phyloP scores from a whole-genome alignment of 2,888 invertebrate species.

The Drosophila austrosaltans region DNA sequence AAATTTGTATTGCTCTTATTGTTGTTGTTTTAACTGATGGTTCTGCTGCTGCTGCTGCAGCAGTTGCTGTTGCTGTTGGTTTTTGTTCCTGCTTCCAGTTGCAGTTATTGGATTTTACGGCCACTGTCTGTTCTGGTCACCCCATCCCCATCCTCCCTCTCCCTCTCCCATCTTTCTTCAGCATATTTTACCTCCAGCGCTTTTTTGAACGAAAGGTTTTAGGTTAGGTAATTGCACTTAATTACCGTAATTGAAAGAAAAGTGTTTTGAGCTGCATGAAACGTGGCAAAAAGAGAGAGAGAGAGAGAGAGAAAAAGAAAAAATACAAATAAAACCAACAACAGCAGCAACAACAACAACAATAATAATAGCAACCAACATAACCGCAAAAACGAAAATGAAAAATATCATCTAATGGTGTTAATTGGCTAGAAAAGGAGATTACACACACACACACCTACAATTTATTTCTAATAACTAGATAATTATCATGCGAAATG shows the following conservation, averaged over 20 bases:
- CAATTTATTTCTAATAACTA: constrained; percentile 9
- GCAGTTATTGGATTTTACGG: constrained; percentile 17
- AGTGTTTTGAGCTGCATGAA: constrained; percentile 9
- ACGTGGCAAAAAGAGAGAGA: no score
- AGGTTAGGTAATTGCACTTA: constrained; percentile 30
- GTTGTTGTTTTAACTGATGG: not conserved
- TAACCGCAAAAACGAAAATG: not conserved
- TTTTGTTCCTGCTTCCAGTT: constrained; percentile 13
- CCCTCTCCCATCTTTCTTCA: not conserved
- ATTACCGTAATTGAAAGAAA: constrained; percentile 30
- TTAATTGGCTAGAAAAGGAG: constrained; percentile 10
- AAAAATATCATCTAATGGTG: constrained; percentile 18
- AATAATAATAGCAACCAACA: not conserved
- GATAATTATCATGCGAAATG: not conserved
- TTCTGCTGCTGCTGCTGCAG: constrained; percentile 11
- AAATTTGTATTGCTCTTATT: not conserved
- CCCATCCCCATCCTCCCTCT: no score
- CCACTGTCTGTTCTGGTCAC: constrained; percentile 3
- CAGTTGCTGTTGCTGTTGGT: not conserved
- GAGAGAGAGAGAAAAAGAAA: not conserved
- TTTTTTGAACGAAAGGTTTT: constrained; percentile 16
- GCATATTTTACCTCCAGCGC: not conserved
- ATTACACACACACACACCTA: not conserved
- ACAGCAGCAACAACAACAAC: not conserved
- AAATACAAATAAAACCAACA: not conserved